A percentile compares a stretch with the other conserved stretches of the same genome.
Conservation (phyloP, 1,140 invertebrate genomes). For the Drosophila littoralis region DNA sequence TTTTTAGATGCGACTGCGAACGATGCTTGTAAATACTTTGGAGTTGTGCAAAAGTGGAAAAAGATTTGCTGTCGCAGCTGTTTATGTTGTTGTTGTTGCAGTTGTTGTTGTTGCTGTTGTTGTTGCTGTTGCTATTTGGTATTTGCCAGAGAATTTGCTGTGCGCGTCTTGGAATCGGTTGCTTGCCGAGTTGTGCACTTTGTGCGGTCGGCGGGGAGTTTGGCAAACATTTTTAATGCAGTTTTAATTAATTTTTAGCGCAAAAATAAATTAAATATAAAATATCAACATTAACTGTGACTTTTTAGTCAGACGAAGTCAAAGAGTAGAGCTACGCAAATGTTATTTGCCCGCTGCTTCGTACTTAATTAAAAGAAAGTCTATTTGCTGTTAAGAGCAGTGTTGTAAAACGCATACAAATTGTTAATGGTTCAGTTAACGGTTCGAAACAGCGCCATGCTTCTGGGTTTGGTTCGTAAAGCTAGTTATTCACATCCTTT, state of each 20-base stretch:
- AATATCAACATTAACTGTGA: not conserved
- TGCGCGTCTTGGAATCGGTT: constrained; percentile 38
- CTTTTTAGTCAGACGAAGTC: not conserved
- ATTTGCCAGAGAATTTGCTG: constrained; percentile 48
- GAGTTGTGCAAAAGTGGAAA: constrained; percentile 72
- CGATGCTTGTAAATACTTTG: constrained; percentile 80
- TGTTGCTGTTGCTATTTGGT: constrained; percentile 29
- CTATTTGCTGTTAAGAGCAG: not conserved
- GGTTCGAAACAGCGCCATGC: too few species aligned
- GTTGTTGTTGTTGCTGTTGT: constrained; percentile 15
- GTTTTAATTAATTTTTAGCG: constrained; percentile 77
- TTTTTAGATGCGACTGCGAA: constrained; percentile 80
- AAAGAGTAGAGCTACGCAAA: not conserved
- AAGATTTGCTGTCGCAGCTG: constrained; percentile 73
- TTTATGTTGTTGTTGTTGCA: constrained; percentile 25
- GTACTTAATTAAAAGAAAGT: not conserved
- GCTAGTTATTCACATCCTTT: too few species aligned
- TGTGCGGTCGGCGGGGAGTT: constrained; percentile 22
- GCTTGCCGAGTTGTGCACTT: constrained; percentile 13
- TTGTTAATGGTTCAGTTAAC: too few species aligned
- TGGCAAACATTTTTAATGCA: constrained; percentile 67
- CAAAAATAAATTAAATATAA: constrained; percentile 3
- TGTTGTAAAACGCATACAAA: too few species aligned
- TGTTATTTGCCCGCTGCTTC: too few species aligned
- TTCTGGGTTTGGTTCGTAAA: too few species aligned